A percentile compares a stretch with the other conserved stretches of the same genome.
Conservation (phyloP, 2,888 invertebrate genomes). For the Drosophila anceps region DNA sequence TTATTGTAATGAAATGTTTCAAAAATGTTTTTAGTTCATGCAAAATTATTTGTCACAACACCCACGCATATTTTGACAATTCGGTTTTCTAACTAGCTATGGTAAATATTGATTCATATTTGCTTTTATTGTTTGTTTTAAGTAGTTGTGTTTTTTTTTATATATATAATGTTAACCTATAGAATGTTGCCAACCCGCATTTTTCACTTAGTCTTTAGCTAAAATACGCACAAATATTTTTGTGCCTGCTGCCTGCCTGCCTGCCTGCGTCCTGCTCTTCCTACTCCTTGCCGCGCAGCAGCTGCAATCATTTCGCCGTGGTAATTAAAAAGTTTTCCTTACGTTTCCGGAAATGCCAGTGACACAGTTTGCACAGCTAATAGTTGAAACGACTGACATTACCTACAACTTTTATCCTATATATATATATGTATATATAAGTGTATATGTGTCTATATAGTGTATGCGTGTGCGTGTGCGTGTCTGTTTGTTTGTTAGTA, state of each 20-base stretch:
- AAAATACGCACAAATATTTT: constrained; percentile 27
- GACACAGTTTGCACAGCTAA: constrained; percentile 53
- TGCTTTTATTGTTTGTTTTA: constrained; percentile 31
- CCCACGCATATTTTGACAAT: constrained; percentile 39
- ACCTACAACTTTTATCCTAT: constrained; percentile 45
- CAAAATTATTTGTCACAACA: constrained; percentile 77
- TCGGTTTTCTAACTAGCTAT: constrained; percentile 59
- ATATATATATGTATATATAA: neutral
- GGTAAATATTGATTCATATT: constrained; percentile 53
- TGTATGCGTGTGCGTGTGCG: constrained; percentile 30
- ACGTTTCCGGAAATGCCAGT: constrained; percentile 52
- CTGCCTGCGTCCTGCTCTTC: neutral
- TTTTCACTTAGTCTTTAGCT: constrained; percentile 54
- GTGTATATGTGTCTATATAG: neutral
- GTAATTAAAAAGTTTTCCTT: constrained; percentile 62
- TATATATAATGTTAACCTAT: constrained; percentile 71
- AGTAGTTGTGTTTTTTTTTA: constrained; percentile 51
- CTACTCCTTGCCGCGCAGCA: constrained; percentile 5
- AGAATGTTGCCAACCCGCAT: constrained; percentile 71
- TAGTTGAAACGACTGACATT: constrained; percentile 49
- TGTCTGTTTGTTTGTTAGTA: constrained; percentile 25
- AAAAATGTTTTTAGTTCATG: constrained; percentile 37
- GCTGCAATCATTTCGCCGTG: constrained; percentile 39
- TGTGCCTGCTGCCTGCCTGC: neutral
- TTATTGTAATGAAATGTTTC: constrained; percentile 14